Percentiles rank a stretch among this genome's conserved stretches.
phyloP scores from a whole-genome alignment of 2,113 vertebrate species.

The Sorex fumeus region DNA sequence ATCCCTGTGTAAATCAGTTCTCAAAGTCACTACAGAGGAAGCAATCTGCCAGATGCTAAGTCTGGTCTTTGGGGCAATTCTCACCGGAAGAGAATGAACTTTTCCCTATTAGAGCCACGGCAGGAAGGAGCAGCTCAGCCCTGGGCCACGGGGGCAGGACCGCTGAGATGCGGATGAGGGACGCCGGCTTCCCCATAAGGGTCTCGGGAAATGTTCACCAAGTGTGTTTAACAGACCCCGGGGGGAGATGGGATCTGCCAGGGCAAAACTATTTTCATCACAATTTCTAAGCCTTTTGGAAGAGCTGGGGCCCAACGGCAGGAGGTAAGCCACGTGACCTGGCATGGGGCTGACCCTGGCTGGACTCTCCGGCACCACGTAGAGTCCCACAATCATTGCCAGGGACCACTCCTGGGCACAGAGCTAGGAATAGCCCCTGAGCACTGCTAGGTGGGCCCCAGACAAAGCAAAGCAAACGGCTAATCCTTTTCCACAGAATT shows the following conservation, averaged over 20 bases:
- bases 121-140: neutral
- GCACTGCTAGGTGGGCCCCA: too few species aligned
- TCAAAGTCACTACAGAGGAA: neutral
- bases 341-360: too few species aligned
- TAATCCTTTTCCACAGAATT: neutral
- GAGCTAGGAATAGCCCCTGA: too few species aligned
- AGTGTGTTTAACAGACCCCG: neutral
- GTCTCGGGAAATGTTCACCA: neutral
- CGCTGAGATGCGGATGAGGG: neutral
- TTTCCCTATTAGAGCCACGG: constrained; percentile 31
- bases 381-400: too few species aligned
- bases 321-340: too few species aligned
- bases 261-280: neutral
- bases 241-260: neutral
- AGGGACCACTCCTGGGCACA: too few species aligned
- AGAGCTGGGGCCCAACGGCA: too few species aligned
- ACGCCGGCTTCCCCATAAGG: neutral
- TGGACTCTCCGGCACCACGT: too few species aligned
- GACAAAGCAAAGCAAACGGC: too few species aligned
- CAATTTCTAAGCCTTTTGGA: neutral
- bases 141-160: neutral
- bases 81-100: constrained; percentile 11
- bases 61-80: constrained; percentile 27
- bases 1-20: constrained; percentile 1
- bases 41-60: constrained; percentile 9